Evolutionary conservation across 2,888 invertebrate species (phyloP), one percentile per base, ranked within the genome.

Genomic region (Tryphoninae sp.): DNA sequence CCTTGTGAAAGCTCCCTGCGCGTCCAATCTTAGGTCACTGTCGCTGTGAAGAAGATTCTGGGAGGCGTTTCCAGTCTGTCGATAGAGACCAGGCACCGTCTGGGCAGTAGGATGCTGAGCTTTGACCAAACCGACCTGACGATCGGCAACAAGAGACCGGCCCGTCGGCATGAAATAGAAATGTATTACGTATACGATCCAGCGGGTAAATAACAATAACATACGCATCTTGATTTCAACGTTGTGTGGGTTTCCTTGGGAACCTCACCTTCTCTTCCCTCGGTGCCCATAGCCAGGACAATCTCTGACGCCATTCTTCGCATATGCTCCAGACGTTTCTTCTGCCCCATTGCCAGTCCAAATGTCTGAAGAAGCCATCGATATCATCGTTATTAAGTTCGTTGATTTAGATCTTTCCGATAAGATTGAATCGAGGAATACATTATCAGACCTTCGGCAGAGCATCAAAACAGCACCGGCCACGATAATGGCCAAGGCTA

Each of bases 261-360:
- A 2, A 55, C 16, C 45, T 73, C 80, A 92, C 91, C 88, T 92
- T 92, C 83, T 92, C 91, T 72, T 92, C 91, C 23, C 91, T 84
- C 11, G 91, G 91, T 42, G 91, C 91, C 91, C 91, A 91, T 13
- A 91, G 85, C 91, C 91, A 91, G 4, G 90, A 90, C 33, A 92
- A 78, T 72, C 89, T 89, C 73, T 91, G 91, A 69, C 90, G 87
- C 91, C 91, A 92, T 75, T 91, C 91, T 79, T 91, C 89, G 85
- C 90, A 91, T 67, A 91, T 86, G 76, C 89, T 89, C 91, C 91
- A 91, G 33, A 91, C 83, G 83, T 89, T 90, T 75, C 91, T 88
- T 2, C 88, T 83, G 4, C 89, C 85, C 87, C 91, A 91, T 85
- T 90, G 89, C 90, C 91, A 90, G 71, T 87, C 86, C 23, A 75